Evolutionary conservation across 2,888 invertebrate species (phyloP), one percentile per base, ranked within the genome.

Genomic region (Tenodera sinensis): DNA sequence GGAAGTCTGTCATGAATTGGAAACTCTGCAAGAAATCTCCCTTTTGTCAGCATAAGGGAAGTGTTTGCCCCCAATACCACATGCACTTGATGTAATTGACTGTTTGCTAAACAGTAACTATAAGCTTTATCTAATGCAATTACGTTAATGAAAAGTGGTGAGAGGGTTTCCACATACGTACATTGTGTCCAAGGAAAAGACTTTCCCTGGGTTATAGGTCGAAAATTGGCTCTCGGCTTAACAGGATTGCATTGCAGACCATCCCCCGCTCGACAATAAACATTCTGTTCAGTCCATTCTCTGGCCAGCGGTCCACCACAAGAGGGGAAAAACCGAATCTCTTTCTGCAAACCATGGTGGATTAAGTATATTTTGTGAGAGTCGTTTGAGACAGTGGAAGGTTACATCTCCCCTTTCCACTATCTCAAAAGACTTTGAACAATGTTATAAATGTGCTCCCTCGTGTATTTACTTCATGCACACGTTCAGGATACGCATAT

Each of bases 171-270:
- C 54, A 71, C 54, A 71, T 15, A n/a, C n/a, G n/a, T n/a, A 71
- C 25, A 71, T 71, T 71, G 20, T 71, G 54, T 87, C n/a, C 28
- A 27, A 87, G 83, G 82, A 82, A 87, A 83, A 20, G 54, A 71
- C 54, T 42, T 25, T 20, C 25, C 25, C 20, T 8, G 54, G 54
- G 54, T 25, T 71, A 71, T 71, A 25, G 20, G n/a, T 87, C 87
- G 82, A 87, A 85, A 89, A 89, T 85, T 85, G 89, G 47, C 85
- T 85, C 54, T 89, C 85, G 14, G 42, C 54, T 85, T 85, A 89
- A 85, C 85, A 83, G 81, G 83, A 89, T 85, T 89, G 83, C 82
- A 89, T 85, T 85, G 86, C 30, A 28, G 34, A 28, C 82, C 81
- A 28, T 12, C 82, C 34, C 30, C 4, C 54, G 54, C 54, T 42